phyloP scores from a whole-genome alignment of 1,140 invertebrate genomes.

The Lasaia peninsularis region DNA sequence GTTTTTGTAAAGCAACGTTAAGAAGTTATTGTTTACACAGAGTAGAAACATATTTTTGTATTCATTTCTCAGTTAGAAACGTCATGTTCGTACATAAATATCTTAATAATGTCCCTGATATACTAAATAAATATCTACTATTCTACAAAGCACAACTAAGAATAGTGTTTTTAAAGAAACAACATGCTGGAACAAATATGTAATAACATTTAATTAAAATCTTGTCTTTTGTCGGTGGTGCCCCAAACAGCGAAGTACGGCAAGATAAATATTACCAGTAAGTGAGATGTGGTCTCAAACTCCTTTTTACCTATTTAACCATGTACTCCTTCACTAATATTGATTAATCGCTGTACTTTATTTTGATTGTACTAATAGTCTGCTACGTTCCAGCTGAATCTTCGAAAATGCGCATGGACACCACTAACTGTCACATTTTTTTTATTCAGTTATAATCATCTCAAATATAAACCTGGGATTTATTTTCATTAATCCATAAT shows the following conservation, averaged over 20 bases:
- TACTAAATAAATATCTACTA: no score
- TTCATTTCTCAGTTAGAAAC: no score
- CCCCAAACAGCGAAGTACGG: conserved; percentile 77
- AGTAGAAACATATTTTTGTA: no score
- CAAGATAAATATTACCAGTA: conserved; percentile 71
- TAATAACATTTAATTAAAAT: conserved; percentile 64
- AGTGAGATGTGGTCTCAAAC: conserved; percentile 80
- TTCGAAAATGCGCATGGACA: conserved; percentile 45
- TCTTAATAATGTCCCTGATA: no score
- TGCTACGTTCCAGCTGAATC: conserved; percentile 52
- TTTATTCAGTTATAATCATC: neutral
- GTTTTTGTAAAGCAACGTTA: no score
- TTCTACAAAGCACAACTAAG: no score
- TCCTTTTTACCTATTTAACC: conserved; percentile 58
- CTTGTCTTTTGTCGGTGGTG: conserved; percentile 79
- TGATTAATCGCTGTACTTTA: conserved; percentile 65
- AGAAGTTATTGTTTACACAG: no score
- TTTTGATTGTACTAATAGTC: conserved; percentile 58
- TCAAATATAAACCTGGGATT: conserved; percentile 28
- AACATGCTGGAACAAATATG: conserved; percentile 35
- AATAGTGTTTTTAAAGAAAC: no score
- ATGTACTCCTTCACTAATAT: conserved; percentile 67
- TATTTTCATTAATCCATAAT: conserved; percentile 39
- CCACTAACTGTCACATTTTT: conserved; percentile 36
- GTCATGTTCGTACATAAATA: no score